Conservation (phyloP, 2,797 vertebrate genomes). For the Hemibagrus guttatus region DNA sequence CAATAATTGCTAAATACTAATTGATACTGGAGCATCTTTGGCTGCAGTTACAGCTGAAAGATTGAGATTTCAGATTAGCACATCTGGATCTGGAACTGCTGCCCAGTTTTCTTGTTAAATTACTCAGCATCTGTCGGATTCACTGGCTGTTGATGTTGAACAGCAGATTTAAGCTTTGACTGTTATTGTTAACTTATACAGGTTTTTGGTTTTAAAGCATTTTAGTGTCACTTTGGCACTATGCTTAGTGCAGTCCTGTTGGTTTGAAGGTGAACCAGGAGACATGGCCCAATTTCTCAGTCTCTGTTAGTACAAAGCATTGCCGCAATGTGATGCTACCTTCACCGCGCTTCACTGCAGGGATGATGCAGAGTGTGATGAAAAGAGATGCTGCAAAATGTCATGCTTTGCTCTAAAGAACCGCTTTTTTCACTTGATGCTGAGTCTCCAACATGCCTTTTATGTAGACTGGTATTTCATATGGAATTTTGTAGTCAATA, state of each 20-base stretch:
- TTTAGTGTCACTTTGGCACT: neutral
- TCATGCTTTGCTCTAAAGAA: neutral
- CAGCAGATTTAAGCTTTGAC: neutral
- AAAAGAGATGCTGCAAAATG: neutral
- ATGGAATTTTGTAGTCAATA: too few species aligned
- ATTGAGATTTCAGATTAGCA: neutral
- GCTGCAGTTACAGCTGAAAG: neutral
- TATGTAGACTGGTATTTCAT: neutral
- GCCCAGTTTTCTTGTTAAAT: neutral
- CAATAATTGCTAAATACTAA: neutral
- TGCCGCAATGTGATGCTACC: neutral
- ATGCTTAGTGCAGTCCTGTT: neutral
- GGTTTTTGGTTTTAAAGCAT: neutral
- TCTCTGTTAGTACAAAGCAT: neutral
- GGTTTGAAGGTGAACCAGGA: neutral
- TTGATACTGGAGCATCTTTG: neutral
- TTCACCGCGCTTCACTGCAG: neutral
- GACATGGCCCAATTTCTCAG: neutral
- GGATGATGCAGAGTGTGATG: neutral
- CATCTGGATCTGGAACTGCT: neutral
- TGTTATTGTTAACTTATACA: neutral
- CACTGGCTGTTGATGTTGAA: neutral
- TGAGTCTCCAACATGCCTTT: constrained; percentile 1
- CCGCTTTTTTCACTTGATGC: neutral
- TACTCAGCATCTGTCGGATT: neutral